Evolutionary conservation across 2,797 vertebrate genomes (phyloP).

Genomic region (Peromyscus attwateri): DNA sequence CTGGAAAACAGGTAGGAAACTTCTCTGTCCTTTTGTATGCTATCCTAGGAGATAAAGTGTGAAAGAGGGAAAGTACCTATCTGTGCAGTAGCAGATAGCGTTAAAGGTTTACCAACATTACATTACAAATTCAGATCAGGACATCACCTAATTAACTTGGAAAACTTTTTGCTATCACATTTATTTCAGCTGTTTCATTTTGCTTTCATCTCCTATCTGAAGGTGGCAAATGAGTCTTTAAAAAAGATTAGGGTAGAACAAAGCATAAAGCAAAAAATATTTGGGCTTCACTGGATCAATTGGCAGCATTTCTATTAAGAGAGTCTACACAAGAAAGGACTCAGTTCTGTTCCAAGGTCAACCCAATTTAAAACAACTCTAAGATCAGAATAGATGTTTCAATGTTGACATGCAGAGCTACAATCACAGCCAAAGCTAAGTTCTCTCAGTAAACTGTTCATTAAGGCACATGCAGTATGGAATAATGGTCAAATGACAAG

Average conservation of each 20-base stretch:
- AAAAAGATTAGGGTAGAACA: slow-evolving; percentile 51
- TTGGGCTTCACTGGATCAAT: neutral
- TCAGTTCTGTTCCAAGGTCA: slow-evolving; percentile 46
- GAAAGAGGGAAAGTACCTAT: neutral
- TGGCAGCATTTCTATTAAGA: slow-evolving; percentile 55
- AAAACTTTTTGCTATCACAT: slow-evolving; percentile 61
- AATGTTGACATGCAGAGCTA: slow-evolving; percentile 15
- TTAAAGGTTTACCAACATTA: neutral
- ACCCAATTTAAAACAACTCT: slow-evolving; percentile 12
- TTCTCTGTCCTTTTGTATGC: neutral
- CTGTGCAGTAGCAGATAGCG: neutral
- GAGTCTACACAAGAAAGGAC: slow-evolving; percentile 18
- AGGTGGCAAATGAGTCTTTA: slow-evolving; percentile 66
- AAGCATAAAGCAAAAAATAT: slow-evolving; percentile 59
- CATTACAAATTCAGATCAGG: slow-evolving; percentile 64
- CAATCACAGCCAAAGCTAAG: neutral
- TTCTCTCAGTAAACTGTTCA: slow-evolving; percentile 9
- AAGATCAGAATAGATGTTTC: slow-evolving; percentile 39
- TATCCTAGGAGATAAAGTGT: slow-evolving; percentile 54
- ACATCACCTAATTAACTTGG: slow-evolving; percentile 65
- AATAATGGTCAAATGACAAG: neutral
- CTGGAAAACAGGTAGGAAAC: neutral
- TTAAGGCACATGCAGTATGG: slow-evolving; percentile 23
- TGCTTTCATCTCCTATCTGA: slow-evolving; percentile 52
- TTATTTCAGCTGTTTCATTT: slow-evolving; percentile 73